Evolutionary conservation across 2,113 vertebrate species (phyloP).

Genomic region (Phyllopteryx taeniolatus): DNA sequence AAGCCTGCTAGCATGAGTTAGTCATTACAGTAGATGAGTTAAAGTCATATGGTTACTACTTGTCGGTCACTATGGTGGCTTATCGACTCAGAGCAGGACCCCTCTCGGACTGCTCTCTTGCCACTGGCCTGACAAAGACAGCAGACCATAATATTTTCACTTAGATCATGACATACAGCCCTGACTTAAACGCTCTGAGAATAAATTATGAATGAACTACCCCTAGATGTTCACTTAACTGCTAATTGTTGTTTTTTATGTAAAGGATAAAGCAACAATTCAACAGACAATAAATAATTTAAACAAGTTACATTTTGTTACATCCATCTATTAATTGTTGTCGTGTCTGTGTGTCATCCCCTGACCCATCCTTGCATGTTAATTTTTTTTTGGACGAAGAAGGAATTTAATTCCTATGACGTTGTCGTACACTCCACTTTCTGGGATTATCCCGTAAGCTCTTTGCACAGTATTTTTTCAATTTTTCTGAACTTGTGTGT

Average conservation of each 20-base stretch:
- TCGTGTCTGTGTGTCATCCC: slow-evolving; percentile 34
- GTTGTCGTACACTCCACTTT: slow-evolving; percentile 61
- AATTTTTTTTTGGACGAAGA: slow-evolving; percentile 60
- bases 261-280: background rate
- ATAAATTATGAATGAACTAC: background rate
- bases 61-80: slow-evolving; percentile 33
- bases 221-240: background rate
- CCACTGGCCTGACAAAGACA: slow-evolving; percentile 38
- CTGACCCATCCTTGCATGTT: slow-evolving; percentile 48
- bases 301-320: background rate
- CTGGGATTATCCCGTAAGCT: slow-evolving; percentile 74
- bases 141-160: slow-evolving; percentile 24
- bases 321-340: background rate
- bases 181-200: background rate
- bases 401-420: slow-evolving; percentile 68
- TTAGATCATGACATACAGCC: slow-evolving; percentile 24
- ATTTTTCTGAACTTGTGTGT: slow-evolving; percentile 44
- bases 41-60: slow-evolving; percentile 17
- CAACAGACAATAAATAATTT: background rate
- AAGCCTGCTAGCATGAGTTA: slow-evolving; percentile 12
- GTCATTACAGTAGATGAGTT: slow-evolving; percentile 1
- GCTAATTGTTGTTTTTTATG: background rate
- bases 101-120: slow-evolving; percentile 18
- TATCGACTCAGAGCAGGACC: slow-evolving; percentile 29
- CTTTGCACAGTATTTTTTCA: slow-evolving; percentile 70